Percentiles rank a stretch among this genome's conserved stretches.
Conservation (phyloP, 2,888 invertebrate species). For the Molanna angustata region DNA sequence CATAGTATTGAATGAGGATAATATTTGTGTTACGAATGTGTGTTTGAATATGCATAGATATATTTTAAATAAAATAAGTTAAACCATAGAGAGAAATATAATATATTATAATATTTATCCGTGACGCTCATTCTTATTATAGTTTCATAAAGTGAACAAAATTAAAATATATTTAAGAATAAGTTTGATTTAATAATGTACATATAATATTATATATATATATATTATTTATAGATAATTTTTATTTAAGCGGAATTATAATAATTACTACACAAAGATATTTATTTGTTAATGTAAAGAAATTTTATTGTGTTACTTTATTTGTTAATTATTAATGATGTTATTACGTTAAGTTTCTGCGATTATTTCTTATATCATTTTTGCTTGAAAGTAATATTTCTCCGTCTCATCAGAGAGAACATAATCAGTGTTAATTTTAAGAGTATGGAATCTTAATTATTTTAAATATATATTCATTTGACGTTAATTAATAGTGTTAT, state of each 20-base stretch:
- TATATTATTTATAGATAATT: conserved; percentile 7
- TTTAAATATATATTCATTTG: conserved; percentile 18
- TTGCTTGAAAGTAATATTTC: conserved; percentile 13
- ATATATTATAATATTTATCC: no score
- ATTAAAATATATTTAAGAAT: no score
- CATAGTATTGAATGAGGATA: no score
- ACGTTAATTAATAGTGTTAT: conserved; percentile 22
- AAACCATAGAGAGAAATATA: no score
- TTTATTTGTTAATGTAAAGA: conserved; percentile 18
- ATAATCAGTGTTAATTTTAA: conserved; percentile 19
- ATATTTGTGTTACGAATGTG: no score
- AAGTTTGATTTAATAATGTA: no score
- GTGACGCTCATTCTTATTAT: background rate
- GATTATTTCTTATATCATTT: conserved; percentile 16
- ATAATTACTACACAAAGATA: conserved; percentile 16
- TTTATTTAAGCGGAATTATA: conserved; percentile 4
- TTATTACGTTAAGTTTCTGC: conserved; percentile 16
- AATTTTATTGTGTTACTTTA: conserved; percentile 16
- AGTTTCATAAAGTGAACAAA: background rate
- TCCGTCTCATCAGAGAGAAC: conserved; percentile 6
- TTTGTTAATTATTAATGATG: conserved; percentile 15
- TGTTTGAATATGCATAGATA: no score
- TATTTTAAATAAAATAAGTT: no score
- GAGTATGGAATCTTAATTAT: conserved; percentile 14
- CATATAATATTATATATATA: background rate